Base-by-base conservation (phyloP, 2,113 vertebrate species). In the Strigops habroptila region DNA sequence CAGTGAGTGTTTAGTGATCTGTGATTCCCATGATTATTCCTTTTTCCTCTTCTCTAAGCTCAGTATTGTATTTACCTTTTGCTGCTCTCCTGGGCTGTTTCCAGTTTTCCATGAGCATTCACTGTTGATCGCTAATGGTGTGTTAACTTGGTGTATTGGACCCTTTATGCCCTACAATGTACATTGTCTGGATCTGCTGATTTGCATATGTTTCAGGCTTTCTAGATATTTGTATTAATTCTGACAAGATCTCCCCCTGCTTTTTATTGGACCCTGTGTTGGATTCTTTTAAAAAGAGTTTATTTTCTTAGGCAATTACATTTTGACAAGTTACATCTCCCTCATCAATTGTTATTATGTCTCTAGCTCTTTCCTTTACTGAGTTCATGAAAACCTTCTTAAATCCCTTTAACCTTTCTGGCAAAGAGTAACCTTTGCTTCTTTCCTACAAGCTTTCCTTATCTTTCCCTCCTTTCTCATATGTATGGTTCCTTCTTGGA, bases 21-120 rank as follows among this genome's bases (percentile, higher is more conserved):
- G 83, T 82, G 80, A 84, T 93, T 97, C 92, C 92, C 95, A 91
- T 93, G 88, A 91, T 95, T 86, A 84, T 84, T 92, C 86, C 57
- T 70, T 76, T 91, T 92, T 70, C 49, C 70, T 70, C 33, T 53
- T 88, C 73, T 79, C 51, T 91, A 46, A 75, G 28, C 85, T 90
- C 46, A 41, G 41, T 78, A 25, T 51, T 88, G 35, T 91, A 37
- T 95, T 96, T 84, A 60, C 39, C 88, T 60, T 87, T 5, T 91
- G 85, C 79, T 83, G 51, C 68, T 94, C 71, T 95, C 52, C 77
- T 94, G 95, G 80, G 62, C 69, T 19, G 5, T 75, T 94, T 88
- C 88, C 88, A 94, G 46, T 91, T 94, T 91, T 96, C 87, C 81
- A 62, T 91, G 77, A 96, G 83, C 83, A 49, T 76, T 91, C 48